Evolutionary conservation across 2,113 vertebrate species (phyloP), one percentile per base, ranked within the genome.

Genomic region (Notechis scutatus): DNA sequence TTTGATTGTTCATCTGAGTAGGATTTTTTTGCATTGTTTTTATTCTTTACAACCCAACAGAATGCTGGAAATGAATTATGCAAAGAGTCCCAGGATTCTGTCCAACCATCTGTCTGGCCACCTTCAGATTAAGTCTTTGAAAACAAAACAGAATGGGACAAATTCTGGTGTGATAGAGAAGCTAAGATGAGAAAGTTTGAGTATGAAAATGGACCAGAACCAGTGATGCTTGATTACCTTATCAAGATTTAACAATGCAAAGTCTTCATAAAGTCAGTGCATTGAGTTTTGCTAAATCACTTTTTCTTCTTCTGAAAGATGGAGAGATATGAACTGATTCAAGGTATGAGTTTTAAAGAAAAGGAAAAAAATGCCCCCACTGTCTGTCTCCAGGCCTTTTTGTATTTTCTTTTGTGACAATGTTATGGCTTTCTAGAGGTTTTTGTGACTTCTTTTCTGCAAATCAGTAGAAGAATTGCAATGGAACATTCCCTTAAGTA

Each of bases 401-500:
- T 54, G 39, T 0, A n/a, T 94, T 95, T 91, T 88, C 39, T 7
- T 2, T 92, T 93, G 34, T 92, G 24, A 1, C 81, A 93, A n/a
- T 1, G 8, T 91, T 90, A 26, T 1, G 18, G 0, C 94, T 11
- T 92, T 95, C 34, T 81, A 93, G 39, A 11, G 87, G 59, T 29
- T 52, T 94, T 93, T 45, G 92, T 52, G 94, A 21, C 94, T 93
- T 85, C 29, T 74, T 88, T 93, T 59, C 39, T 81, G 86, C 93
- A 91, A 92, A 5, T 42, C 89, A 93, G 93, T 85, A 92, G 90
- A 54, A 47, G 20, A 91, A 93, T 50, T 87, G 88, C 85, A 93
- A 92, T 34, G 0, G 0, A 91, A 26, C 52, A 50, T 94, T 24
- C 87, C 94, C 21, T 92, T 92, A 39, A 88, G 86, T 64, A 64